A percentile compares a stretch with the other conserved stretches of the same genome.
Conservation (phyloP, 2,888 invertebrate genomes). For the Ypsolopha scabrella region DNA sequence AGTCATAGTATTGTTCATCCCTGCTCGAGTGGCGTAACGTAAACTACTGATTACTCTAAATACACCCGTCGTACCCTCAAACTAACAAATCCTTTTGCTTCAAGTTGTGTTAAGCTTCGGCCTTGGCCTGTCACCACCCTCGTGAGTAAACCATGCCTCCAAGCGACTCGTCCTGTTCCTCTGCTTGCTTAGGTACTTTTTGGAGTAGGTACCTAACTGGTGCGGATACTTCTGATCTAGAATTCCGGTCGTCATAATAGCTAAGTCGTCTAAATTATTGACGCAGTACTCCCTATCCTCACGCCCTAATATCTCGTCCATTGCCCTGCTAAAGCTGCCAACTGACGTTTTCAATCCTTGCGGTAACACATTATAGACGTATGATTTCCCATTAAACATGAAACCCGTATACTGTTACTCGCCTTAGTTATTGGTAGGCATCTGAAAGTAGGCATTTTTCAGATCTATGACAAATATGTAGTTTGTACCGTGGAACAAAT, state of each 20-base stretch:
- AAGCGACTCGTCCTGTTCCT: too few species aligned
- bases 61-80: neutral
- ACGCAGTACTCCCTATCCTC: constrained; percentile 11
- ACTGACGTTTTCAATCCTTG: constrained; percentile 16
- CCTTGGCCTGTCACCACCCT: too few species aligned
- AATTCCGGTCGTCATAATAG: neutral
- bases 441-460: constrained; percentile 15
- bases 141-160: too few species aligned
- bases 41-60: neutral
- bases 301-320: constrained; percentile 16
- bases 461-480: constrained; percentile 11
- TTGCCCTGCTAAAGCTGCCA: constrained; percentile 16
- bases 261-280: neutral
- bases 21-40: too few species aligned
- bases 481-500: constrained; percentile 10
- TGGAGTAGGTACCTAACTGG: too few species aligned
- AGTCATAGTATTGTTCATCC: too few species aligned
- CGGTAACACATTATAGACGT: constrained; percentile 12
- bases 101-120: too few species aligned
- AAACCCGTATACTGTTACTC: constrained; percentile 12
- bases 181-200: too few species aligned
- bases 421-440: constrained; percentile 8
- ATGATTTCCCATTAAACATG: constrained; percentile 9
- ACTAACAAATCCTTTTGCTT: too few species aligned
- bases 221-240: neutral